phyloP scores from a whole-genome alignment of 2,888 invertebrate species.

The Eupsilia transversa region DNA sequence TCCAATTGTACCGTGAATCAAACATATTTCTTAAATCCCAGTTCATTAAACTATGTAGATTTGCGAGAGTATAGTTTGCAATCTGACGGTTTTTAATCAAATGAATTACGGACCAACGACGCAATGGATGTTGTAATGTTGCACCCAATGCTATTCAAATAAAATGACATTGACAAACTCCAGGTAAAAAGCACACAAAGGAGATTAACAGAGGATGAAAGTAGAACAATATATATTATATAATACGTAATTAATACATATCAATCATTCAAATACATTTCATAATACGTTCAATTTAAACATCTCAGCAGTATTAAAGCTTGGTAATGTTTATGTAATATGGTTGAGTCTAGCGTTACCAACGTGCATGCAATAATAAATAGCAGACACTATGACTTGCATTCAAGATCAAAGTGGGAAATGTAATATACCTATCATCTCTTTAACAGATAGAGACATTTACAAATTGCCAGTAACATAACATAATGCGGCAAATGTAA shows the following conservation, averaged over 20 bases:
- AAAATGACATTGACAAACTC: neutral
- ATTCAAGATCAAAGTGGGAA: slow-evolving; percentile 21
- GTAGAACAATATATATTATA: slow-evolving; percentile 5
- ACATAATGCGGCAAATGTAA: neutral
- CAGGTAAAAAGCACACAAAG: neutral
- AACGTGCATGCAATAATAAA: slow-evolving; percentile 49
- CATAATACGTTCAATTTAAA: slow-evolving; percentile 20
- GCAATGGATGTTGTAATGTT: neutral
- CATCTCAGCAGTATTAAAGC: slow-evolving; percentile 6
- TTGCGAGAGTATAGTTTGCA: neutral
- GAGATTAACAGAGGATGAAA: neutral
- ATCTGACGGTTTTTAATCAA: neutral
- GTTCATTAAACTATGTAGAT: too few species aligned
- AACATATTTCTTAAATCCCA: neutral
- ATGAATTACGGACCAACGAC: neutral
- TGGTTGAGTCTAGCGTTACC: slow-evolving; percentile 5
- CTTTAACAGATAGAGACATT: neutral
- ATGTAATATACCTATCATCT: slow-evolving; percentile 5
- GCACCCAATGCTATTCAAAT: neutral
- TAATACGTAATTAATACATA: neutral
- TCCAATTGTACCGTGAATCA: too few species aligned
- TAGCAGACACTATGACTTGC: slow-evolving; percentile 34
- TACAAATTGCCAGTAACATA: neutral
- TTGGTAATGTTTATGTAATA: slow-evolving; percentile 21
- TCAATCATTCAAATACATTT: slow-evolving; percentile 23